phyloP scores from a whole-genome alignment of 1,140 invertebrate species.

The Grapholita molesta region DNA sequence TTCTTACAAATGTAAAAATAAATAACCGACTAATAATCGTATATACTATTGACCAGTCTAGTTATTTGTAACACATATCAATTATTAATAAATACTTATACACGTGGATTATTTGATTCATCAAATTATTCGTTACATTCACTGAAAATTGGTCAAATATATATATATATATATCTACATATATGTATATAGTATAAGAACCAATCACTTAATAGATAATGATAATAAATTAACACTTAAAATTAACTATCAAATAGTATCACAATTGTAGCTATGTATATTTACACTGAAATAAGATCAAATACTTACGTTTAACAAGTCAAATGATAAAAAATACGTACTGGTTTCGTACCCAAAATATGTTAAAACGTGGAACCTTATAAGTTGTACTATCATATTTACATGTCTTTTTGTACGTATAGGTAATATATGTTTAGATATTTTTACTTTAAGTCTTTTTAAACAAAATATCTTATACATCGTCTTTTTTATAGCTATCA shows the following conservation, averaged over 20 bases:
- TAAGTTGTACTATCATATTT: no score
- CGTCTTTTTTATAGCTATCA: no score
- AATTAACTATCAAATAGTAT: constrained; percentile 62
- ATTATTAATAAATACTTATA: background rate
- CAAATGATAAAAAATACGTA: background rate
- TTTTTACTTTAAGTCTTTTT: no score
- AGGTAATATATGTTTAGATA: no score
- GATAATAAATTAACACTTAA: constrained; percentile 61
- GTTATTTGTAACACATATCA: background rate
- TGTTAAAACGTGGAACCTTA: no score
- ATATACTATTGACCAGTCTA: background rate
- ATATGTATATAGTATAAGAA: background rate
- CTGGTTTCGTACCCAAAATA: no score
- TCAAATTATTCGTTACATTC: no score
- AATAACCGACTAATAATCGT: background rate
- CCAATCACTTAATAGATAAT: background rate
- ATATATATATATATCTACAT: no score
- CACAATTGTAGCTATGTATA: constrained; percentile 37
- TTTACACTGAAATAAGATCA: background rate
- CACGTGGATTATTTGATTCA: background rate
- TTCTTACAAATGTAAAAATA: background rate
- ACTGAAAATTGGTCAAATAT: no score
- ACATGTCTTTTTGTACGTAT: no score
- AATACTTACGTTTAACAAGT: background rate
- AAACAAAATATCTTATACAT: no score